phyloP scores from a whole-genome alignment of 2,888 invertebrate genomes.

The Rugalucina vietnamica region DNA sequence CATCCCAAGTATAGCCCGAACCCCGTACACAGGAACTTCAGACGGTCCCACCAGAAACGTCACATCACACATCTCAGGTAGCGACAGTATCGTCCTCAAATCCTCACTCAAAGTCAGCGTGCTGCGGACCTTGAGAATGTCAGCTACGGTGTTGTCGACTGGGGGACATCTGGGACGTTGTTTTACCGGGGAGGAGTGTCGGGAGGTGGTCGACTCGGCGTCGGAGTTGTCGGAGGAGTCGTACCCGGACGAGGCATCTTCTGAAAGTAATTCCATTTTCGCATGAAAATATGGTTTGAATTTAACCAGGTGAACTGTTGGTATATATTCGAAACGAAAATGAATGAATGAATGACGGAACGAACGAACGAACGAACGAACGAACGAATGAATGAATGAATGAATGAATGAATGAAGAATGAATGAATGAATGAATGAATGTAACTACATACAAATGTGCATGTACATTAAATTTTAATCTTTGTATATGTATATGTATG shows the following conservation, averaged over 20 bases:
- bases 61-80: slow-evolving; percentile 63
- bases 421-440: no score
- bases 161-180: not conserved
- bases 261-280: not conserved
- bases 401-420: no score
- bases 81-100: slow-evolving; percentile 44
- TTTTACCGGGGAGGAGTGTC: not conserved
- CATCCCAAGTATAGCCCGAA: slow-evolving; percentile 45
- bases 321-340: not conserved
- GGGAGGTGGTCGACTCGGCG: slow-evolving; percentile 8
- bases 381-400: no score
- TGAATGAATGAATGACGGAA: no score
- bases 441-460: no score
- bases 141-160: not conserved
- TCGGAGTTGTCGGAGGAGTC: slow-evolving; percentile 48
- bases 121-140: slow-evolving; percentile 29
- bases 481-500: no score
- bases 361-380: no score
- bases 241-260: slow-evolving; percentile 56
- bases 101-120: slow-evolving; percentile 43
- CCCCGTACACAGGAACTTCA: slow-evolving; percentile 47
- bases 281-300: not conserved
- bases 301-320: not conserved
- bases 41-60: slow-evolving; percentile 50
- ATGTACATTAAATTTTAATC: no score